Evolutionary conservation across 53 echinoderm and acorn worm species (phyloP).

Genomic region (Astropecten irregularis): DNA sequence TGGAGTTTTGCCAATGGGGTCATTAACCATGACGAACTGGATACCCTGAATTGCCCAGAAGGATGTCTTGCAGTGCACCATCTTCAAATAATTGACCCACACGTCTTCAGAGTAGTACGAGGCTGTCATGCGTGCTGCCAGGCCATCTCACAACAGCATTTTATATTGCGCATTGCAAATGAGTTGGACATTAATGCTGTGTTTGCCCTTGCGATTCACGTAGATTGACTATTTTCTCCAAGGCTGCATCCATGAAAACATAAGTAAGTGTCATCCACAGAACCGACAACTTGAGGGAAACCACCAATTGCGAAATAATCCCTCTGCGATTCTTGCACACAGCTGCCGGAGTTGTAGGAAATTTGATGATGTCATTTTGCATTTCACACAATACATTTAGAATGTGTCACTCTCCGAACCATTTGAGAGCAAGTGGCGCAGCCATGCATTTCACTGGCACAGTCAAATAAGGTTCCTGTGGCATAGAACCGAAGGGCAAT

Average conservation of each 20-base stretch:
- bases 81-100: slow-evolving; percentile 19
- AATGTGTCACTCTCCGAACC: slow-evolving; percentile 3
- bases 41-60: slow-evolving; percentile 41
- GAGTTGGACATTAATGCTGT: slow-evolving; percentile 11
- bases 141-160: slow-evolving; percentile 9
- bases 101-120: background rate
- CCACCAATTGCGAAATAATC: background rate
- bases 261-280: slow-evolving; percentile 12
- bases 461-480: background rate
- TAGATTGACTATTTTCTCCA: slow-evolving; percentile 2
- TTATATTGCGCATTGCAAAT: background rate
- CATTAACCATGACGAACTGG: slow-evolving; percentile 21
- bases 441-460: background rate
- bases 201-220: slow-evolving; percentile 31
- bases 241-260: slow-evolving; percentile 26
- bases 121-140: slow-evolving; percentile 10
- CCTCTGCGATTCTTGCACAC: background rate
- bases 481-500: slow-evolving; percentile 17
- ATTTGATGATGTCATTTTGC: background rate
- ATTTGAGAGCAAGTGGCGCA: slow-evolving; percentile 4
- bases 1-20: slow-evolving; percentile 10
- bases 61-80: background rate
- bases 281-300: slow-evolving; percentile 23
- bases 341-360: slow-evolving; percentile 17
- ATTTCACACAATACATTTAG: slow-evolving; percentile 1